A percentile compares a stretch with the other conserved stretches of the same genome.
phyloP scores from a whole-genome alignment of 2,797 vertebrate species.

The Melopsittacus undulatus region DNA sequence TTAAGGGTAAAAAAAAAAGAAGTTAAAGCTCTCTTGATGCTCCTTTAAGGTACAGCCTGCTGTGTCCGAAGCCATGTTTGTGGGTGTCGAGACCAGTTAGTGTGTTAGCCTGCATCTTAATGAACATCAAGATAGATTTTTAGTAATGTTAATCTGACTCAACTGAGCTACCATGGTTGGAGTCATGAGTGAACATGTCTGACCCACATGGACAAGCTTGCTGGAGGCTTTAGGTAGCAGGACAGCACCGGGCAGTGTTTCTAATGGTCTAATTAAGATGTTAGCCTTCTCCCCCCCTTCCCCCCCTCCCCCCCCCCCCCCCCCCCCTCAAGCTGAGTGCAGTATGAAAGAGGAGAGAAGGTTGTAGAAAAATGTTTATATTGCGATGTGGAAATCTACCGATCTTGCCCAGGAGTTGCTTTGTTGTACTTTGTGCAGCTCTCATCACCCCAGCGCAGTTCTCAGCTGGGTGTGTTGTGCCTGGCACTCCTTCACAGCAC shows the following conservation, averaged over 20 bases:
- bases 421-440: slow-evolving; percentile 11
- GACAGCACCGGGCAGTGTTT: background rate
- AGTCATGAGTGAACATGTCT: slow-evolving; percentile 10
- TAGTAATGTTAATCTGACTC: slow-evolving; percentile 32
- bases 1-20: background rate
- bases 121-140: slow-evolving; percentile 3
- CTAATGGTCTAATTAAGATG: background rate
- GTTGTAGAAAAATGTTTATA: background rate
- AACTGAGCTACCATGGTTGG: background rate
- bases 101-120: slow-evolving; percentile 22
- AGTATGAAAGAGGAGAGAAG: background rate
- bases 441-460: slow-evolving; percentile 12
- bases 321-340: background rate
- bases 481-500: slow-evolving; percentile 26
- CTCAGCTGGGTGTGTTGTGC: slow-evolving; percentile 34
- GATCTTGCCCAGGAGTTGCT: background rate
- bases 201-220: background rate
- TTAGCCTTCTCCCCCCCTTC: background rate
- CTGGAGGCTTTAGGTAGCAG: slow-evolving; percentile 14
- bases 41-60: background rate
- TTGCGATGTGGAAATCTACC: slow-evolving; percentile 29
- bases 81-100: background rate
- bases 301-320: no score
- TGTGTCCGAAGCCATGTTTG: background rate
- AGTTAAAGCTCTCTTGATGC: background rate